Evolutionary conservation across 2,113 vertebrate species (phyloP).

Genomic region (Anarrhichthys ocellatus): DNA sequence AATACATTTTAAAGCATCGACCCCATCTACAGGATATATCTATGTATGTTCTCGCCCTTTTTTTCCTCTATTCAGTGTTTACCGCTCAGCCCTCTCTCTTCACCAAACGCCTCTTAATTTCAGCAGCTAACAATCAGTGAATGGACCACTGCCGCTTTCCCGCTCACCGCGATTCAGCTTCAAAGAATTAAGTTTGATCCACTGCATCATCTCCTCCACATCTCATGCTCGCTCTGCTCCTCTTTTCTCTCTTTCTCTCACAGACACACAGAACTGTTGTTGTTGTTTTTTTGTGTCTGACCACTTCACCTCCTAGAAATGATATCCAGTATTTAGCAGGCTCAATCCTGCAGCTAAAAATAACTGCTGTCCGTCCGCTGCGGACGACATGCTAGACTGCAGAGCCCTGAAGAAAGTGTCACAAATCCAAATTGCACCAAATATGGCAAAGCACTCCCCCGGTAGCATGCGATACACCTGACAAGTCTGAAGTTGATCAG

Average conservation of each 20-base stretch:
- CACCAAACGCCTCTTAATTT: slow-evolving; percentile 7
- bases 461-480: background rate
- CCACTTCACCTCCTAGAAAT: background rate
- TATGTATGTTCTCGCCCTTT: background rate
- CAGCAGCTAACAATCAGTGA: slow-evolving; percentile 23
- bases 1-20: slow-evolving; percentile 56
- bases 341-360: too few species aligned
- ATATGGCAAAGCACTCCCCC: background rate
- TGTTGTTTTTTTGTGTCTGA: background rate
- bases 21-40: slow-evolving; percentile 13
- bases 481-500: background rate
- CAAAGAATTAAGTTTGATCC: slow-evolving; percentile 12
- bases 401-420: too few species aligned
- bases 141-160: slow-evolving; percentile 2
- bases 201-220: background rate
- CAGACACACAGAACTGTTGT: background rate
- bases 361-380: too few species aligned
- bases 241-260: background rate
- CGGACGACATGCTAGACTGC: too few species aligned
- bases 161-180: background rate
- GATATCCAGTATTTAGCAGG: too few species aligned
- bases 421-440: background rate
- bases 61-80: slow-evolving; percentile 4
- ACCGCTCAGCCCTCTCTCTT: background rate
- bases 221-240: too few species aligned